phyloP scores from a whole-genome alignment of 2,113 vertebrate species.

The Lepus europaeus region DNA sequence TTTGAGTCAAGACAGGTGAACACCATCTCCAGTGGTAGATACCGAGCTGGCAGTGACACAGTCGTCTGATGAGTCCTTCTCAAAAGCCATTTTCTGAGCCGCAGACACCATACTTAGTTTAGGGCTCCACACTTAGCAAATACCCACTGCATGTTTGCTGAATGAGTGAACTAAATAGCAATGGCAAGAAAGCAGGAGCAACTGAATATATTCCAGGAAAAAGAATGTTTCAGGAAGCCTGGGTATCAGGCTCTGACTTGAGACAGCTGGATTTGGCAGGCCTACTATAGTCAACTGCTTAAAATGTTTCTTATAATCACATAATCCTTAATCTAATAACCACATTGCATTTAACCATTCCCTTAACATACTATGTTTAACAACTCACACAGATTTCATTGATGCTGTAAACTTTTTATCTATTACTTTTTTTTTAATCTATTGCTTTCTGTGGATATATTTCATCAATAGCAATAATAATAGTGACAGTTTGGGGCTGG shows the following conservation, averaged over 20 bases:
- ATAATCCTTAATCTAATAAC: not conserved
- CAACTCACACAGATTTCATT: not conserved
- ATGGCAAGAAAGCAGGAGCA: not conserved
- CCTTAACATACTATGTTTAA: not conserved
- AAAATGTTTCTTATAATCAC: not conserved
- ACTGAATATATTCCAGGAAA: not conserved
- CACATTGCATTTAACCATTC: not conserved
- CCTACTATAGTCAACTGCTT: not conserved
- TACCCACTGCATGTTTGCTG: not conserved
- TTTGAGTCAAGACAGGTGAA: not conserved
- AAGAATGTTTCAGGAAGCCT: not conserved
- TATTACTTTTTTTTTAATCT: not conserved
- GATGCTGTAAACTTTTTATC: not conserved
- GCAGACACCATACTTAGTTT: not conserved
- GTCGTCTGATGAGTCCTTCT: not conserved
- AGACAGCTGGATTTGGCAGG: not conserved
- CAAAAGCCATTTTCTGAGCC: not conserved
- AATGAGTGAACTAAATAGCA: conserved; percentile 32
- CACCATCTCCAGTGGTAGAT: not conserved
- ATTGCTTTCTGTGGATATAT: not conserved
- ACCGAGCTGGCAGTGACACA: not conserved
- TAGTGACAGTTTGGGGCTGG: not conserved
- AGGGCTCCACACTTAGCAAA: not conserved
- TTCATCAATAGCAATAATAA: not conserved
- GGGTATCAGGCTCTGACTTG: not conserved